Conservation (phyloP, 2,113 vertebrate species). For the Seriola aureovittata region DNA sequence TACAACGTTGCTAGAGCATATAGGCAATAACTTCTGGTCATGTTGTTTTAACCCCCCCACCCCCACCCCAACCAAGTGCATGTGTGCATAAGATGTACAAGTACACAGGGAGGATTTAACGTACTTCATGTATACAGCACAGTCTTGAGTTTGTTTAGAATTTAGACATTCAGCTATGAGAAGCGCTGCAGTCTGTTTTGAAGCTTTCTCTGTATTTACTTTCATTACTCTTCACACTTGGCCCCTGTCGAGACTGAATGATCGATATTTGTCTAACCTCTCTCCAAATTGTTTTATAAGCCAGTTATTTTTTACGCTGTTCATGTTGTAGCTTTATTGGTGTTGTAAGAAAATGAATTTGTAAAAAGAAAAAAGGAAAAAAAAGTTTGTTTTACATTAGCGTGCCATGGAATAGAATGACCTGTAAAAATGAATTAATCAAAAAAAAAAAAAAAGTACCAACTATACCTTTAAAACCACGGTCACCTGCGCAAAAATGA, state of each 20-base stretch:
- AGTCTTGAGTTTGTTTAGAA: conserved; percentile 26
- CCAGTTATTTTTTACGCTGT: conserved; percentile 52
- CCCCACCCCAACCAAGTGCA: conserved; percentile 26
- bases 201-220: conserved; percentile 14
- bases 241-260: conserved; percentile 41
- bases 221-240: conserved; percentile 21
- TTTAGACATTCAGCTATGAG: conserved; percentile 35
- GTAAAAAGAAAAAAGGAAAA: conserved; percentile 33
- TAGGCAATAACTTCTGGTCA: conserved; percentile 70
- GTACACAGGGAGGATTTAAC: conserved; percentile 42
- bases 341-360: conserved; percentile 67
- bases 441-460: conserved; percentile 61
- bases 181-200: conserved; percentile 32
- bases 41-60: conserved; percentile 9
- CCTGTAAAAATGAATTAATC: conserved; percentile 59
- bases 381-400: conserved; percentile 56
- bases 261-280: conserved; percentile 48
- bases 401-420: conserved; percentile 73
- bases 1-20: conserved; percentile 38
- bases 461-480: conserved; percentile 76
- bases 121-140: conserved; percentile 39
- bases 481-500: conserved; percentile 81
- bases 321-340: conserved; percentile 75
- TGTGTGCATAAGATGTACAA: conserved; percentile 19
- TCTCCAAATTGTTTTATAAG: conserved; percentile 58